Evolutionary conservation across 1,140 invertebrate species (phyloP).

Genomic region (Drosophila busckii): DNA sequence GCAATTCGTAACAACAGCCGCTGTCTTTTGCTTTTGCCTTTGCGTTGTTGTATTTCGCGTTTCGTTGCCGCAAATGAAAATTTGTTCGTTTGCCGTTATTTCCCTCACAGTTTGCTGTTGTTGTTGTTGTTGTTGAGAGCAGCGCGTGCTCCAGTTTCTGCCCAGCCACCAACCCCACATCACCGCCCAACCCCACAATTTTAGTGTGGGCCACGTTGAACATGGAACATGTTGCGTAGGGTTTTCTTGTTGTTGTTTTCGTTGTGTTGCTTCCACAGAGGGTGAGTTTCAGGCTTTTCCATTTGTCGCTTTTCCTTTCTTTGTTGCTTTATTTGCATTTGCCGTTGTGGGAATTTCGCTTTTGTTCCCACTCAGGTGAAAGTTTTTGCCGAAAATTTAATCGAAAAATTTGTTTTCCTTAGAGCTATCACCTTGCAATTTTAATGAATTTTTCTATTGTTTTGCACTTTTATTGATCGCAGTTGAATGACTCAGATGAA

Average conservation of each 20-base stretch:
- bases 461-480: constrained; percentile 4
- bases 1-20: constrained; percentile 3
- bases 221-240: constrained; percentile 76
- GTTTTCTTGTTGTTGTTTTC: constrained; percentile 32
- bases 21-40: constrained; percentile 22
- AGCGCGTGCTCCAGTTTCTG: constrained; percentile 49
- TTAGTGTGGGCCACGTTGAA: constrained; percentile 39
- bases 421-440: not conserved
- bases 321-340: constrained; percentile 40
- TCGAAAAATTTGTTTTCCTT: not conserved
- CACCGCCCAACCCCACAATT: not conserved
- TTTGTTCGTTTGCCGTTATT: constrained; percentile 49
- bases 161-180: not conserved
- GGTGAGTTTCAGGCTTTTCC: constrained; percentile 42
- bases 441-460: not conserved
- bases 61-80: constrained; percentile 49
- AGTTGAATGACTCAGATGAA: constrained; percentile 32
- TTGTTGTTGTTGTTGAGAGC: constrained; percentile 12
- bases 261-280: constrained; percentile 14
- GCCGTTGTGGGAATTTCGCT: constrained; percentile 2
- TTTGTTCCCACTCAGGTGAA: constrained; percentile 25
- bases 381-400: constrained; percentile 5
- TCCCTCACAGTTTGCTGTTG: constrained; percentile 23
- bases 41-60: constrained; percentile 15
- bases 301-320: constrained; percentile 12